A percentile compares a stretch with the other conserved stretches of the same genome.
Conservation (phyloP, 2,888 invertebrate species). For the Operophtera brumata region DNA sequence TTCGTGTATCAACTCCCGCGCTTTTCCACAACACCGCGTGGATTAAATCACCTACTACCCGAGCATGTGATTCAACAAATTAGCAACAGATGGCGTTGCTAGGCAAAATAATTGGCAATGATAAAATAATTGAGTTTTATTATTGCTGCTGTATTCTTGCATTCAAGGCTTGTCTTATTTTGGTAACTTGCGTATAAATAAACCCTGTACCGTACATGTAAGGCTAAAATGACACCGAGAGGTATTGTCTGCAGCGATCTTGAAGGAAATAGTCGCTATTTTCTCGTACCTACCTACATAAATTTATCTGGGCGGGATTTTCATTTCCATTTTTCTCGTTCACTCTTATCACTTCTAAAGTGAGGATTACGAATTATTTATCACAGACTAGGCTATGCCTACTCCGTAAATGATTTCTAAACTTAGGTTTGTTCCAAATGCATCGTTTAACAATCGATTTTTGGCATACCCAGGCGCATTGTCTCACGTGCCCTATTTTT, state of each 20-base stretch:
- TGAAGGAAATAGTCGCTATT: background rate
- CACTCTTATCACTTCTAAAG: too few species aligned
- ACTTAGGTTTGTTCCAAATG: constrained; percentile 4
- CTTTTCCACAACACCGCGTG: constrained; percentile 4
- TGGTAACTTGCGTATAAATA: constrained; percentile 31
- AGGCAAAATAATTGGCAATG: constrained; percentile 18
- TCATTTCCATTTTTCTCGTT: background rate
- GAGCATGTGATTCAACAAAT: constrained; percentile 24
- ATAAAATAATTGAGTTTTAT: constrained; percentile 32
- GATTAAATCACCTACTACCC: constrained; percentile 28
- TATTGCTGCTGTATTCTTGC: constrained; percentile 34
- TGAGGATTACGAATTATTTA: too few species aligned
- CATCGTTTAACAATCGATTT: constrained; percentile 30
- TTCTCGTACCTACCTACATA: background rate
- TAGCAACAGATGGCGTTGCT: constrained; percentile 42
- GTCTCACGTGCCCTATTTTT: constrained; percentile 52
- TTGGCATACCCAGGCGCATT: constrained; percentile 58
- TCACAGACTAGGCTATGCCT: too few species aligned
- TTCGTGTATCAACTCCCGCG: constrained; percentile 41
- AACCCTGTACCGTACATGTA: constrained; percentile 19
- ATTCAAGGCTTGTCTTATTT: constrained; percentile 33
- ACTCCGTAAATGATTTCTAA: background rate
- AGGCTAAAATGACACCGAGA: constrained; percentile 11
- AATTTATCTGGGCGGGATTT: background rate
- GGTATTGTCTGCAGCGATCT: background rate